A percentile compares a stretch with the other conserved stretches of the same genome.
Evolutionary conservation across 2,888 invertebrate species (phyloP).

Genomic region (Trissolcus brochymenae): DNA sequence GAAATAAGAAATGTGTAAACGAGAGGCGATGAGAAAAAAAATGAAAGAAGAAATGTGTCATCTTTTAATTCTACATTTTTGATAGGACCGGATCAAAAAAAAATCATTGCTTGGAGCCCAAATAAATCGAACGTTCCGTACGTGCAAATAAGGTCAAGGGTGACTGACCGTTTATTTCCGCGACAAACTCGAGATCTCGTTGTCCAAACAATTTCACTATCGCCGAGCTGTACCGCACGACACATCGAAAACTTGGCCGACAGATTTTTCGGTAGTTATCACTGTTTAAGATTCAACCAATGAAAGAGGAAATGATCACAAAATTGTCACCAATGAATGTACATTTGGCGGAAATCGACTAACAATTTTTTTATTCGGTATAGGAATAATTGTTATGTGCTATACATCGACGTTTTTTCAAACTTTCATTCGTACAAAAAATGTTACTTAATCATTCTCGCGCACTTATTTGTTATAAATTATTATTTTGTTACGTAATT

Average conservation of each 20-base stretch:
- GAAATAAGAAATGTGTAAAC: no score
- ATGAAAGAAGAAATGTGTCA: no score
- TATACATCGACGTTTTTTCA: not conserved
- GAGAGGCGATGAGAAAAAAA: no score
- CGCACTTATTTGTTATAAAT: conserved; percentile 28
- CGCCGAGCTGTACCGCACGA: not conserved
- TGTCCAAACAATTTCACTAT: conserved; percentile 54
- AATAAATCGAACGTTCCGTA: conserved; percentile 49
- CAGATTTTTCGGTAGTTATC: no score
- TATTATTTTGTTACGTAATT: conserved; percentile 2
- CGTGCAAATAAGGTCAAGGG: conserved; percentile 53
- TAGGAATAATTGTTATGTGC: not conserved
- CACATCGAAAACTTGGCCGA: conserved; percentile 7
- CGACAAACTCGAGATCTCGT: conserved; percentile 40
- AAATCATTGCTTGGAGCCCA: not conserved
- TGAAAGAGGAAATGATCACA: no score
- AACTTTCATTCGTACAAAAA: conserved; percentile 6
- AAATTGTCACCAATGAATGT: not conserved
- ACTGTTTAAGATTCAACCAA: no score
- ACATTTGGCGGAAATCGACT: not conserved
- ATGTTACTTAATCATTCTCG: conserved; percentile 15
- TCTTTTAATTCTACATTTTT: no score
- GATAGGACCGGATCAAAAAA: no score
- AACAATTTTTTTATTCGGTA: not conserved
- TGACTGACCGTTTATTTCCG: conserved; percentile 53